phyloP scores from a whole-genome alignment of 1,140 invertebrate species.

The Aphidius gifuensis region DNA sequence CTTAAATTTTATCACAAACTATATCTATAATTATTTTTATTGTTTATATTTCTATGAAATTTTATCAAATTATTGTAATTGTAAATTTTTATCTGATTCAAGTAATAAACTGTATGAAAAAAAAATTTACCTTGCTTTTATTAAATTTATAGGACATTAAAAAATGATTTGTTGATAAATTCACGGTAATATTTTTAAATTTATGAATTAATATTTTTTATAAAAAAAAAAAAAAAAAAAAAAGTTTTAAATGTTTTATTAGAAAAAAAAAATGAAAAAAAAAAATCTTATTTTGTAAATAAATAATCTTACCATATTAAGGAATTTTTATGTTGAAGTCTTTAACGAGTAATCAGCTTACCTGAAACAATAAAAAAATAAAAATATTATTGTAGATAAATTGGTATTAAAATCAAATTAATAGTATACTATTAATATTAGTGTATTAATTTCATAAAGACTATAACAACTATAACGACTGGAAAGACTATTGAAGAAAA shows the following conservation, averaged over 20 bases:
- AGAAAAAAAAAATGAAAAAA: too few relatives aligned
- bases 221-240: background rate
- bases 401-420: background rate
- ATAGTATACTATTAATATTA: background rate
- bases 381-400: constrained; percentile 1
- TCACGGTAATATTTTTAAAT: background rate
- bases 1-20: background rate
- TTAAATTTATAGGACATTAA: too few relatives aligned
- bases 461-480: too few relatives aligned
- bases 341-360: constrained; percentile 10
- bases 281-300: too few relatives aligned
- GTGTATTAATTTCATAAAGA: background rate
- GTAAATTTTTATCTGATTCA: too few relatives aligned
- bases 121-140: too few relatives aligned
- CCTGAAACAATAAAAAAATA: constrained; percentile 15
- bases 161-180: too few relatives aligned
- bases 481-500: background rate
- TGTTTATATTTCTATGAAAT: background rate
- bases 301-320: too few relatives aligned
- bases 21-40: background rate
- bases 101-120: too few relatives aligned
- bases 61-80: too few relatives aligned
- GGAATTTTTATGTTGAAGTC: background rate
- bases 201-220: constrained; percentile 4
- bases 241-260: too few relatives aligned